Percentiles rank a stretch among this genome's conserved stretches.
phyloP scores from a whole-genome alignment of 2,888 invertebrate species.

The Noctua comes region DNA sequence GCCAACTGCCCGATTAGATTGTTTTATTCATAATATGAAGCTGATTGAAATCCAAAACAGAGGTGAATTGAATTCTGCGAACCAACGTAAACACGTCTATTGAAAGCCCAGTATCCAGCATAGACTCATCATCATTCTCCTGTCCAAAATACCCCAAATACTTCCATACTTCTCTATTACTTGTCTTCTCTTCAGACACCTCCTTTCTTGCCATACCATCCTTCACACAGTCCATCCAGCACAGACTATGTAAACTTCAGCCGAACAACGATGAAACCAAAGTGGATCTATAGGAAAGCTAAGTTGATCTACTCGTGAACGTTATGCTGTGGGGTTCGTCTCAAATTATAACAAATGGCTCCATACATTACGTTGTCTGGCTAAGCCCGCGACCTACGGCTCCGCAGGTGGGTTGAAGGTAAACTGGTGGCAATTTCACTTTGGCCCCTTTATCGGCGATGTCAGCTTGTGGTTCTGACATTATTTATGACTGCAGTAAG shows the following conservation, averaged over 20 bases:
- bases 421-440: conserved; percentile 68
- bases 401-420: conserved; percentile 62
- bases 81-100: conserved; percentile 15
- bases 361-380: conserved; percentile 76
- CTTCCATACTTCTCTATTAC: too few relatives aligned
- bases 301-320: conserved; percentile 59
- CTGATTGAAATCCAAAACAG: conserved; percentile 8
- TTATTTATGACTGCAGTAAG: conserved; percentile 67
- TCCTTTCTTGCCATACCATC: too few relatives aligned
- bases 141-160: too few relatives aligned
- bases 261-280: conserved; percentile 13
- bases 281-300: conserved; percentile 19
- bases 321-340: conserved; percentile 66
- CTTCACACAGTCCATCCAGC: not conserved
- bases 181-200: too few relatives aligned
- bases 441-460: conserved; percentile 67
- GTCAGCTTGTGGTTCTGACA: conserved; percentile 64
- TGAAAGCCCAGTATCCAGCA: not conserved
- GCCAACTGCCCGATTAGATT: not conserved
- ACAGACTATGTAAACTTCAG: conserved; percentile 21
- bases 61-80: conserved; percentile 28
- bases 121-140: too few relatives aligned
- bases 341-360: conserved; percentile 82
- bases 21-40: conserved; percentile 13
- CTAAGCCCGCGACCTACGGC: conserved; percentile 60